Conservation (phyloP, 2,797 vertebrate species). For the Varecia variegata region DNA sequence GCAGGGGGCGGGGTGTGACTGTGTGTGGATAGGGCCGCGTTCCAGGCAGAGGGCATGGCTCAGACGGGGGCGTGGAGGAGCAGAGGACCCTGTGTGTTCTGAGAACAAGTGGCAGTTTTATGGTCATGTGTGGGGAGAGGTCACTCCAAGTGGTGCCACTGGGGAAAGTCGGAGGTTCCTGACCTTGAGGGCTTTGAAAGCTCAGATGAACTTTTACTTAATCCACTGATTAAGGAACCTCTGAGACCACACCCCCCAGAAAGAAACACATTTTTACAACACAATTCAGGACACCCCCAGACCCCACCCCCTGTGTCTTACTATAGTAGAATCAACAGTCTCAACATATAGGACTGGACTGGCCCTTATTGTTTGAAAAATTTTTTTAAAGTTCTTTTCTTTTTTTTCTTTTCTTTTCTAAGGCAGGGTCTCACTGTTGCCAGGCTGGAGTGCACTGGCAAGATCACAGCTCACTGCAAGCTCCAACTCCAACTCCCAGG, state of each 20-base stretch:
- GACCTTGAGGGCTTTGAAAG: not conserved
- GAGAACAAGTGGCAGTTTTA: not conserved
- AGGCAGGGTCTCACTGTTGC: too few relatives aligned
- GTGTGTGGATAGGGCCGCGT: accelerated
- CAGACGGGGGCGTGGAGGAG: not conserved
- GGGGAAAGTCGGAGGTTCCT: not conserved
- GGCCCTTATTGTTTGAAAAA: not conserved
- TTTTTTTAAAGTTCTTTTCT: too few relatives aligned
- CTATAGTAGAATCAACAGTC: not conserved
- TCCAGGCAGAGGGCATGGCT: not conserved
- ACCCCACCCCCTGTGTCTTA: not conserved
- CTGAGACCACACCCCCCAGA: not conserved
- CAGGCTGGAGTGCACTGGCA: too few relatives aligned
- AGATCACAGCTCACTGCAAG: too few relatives aligned
- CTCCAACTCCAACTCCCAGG: too few relatives aligned
- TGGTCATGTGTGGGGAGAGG: not conserved
- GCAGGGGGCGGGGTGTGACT: not conserved
- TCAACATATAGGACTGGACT: too few relatives aligned
- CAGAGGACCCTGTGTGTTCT: not conserved
- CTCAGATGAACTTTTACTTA: not conserved
- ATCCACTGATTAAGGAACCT: not conserved
- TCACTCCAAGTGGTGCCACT: not conserved
- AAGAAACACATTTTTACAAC: not conserved
- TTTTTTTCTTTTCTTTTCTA: too few relatives aligned
- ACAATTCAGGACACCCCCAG: not conserved